phyloP scores from a whole-genome alignment of 1,140 invertebrate genomes.

The Helicoverpa armigera region DNA sequence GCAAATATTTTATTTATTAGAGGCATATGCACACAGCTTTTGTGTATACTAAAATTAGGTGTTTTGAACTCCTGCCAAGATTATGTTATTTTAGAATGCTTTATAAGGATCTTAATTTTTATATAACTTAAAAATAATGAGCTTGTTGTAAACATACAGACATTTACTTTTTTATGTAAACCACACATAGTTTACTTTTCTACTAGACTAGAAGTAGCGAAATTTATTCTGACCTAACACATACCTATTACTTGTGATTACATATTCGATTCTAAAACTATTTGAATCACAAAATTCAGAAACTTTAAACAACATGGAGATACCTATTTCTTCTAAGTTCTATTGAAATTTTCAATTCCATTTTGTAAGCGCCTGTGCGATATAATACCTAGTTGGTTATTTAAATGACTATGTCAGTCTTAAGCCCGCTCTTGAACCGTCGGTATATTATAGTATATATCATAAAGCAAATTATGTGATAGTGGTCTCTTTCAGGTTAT shows the following conservation, averaged over 20 bases:
- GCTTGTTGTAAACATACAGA: background rate
- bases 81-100: no score
- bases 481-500: background rate
- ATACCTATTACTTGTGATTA: background rate
- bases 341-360: slow-evolving; percentile 40
- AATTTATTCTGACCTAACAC: background rate
- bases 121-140: no score
- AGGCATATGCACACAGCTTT: no score
- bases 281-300: slow-evolving; percentile 6
- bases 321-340: background rate
- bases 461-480: slow-evolving; percentile 11
- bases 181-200: background rate
- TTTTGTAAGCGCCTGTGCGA: slow-evolving; percentile 30
- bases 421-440: slow-evolving; percentile 17
- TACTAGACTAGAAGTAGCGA: background rate
- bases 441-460: slow-evolving; percentile 5
- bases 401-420: slow-evolving; percentile 44
- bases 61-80: no score
- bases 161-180: background rate
- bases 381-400: slow-evolving; percentile 24
- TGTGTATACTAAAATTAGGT: no score
- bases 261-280: slow-evolving; percentile 5
- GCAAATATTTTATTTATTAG: background rate
- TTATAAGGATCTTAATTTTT: no score
- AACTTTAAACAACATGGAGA: slow-evolving; percentile 23